Evolutionary conservation across 2,797 vertebrate genomes (phyloP).

Genomic region (Notolepis coatsorum): DNA sequence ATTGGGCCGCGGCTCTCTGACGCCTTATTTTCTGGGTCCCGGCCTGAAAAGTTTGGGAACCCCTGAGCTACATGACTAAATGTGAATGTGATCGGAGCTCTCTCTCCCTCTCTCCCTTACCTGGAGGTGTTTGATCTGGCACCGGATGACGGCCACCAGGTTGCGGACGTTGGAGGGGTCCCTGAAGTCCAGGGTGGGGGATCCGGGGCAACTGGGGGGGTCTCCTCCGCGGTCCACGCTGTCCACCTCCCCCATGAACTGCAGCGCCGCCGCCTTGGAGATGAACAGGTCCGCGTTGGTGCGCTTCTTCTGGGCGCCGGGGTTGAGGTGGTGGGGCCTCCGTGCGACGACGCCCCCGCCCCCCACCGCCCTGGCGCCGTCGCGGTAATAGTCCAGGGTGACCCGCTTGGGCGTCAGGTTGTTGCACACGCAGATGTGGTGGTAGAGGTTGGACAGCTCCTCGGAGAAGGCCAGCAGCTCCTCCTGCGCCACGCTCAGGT

Average conservation of each 20-base stretch:
- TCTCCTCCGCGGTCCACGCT: conserved; percentile 67
- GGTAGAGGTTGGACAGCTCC: conserved; percentile 88
- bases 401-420: conserved; percentile 87
- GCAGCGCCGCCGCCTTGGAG: conserved; percentile 74
- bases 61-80: too few species aligned
- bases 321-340: conserved; percentile 53
- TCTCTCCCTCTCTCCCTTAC: conserved; percentile 64
- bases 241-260: conserved; percentile 77
- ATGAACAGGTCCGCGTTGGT: conserved; percentile 78
- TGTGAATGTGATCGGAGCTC: not conserved
- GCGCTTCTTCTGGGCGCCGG: conserved; percentile 68
- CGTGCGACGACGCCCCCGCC: conserved; percentile 48
- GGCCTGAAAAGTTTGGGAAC: too few species aligned
- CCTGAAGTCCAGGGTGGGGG: conserved; percentile 85
- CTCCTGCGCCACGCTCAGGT: conserved; percentile 84
- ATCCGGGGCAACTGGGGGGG: conserved; percentile 77
- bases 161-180: conserved; percentile 85
- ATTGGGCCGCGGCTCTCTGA: too few species aligned
- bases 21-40: too few species aligned
- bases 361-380: conserved; percentile 64
- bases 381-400: conserved; percentile 86
- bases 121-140: conserved; percentile 89
- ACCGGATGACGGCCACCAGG: conserved; percentile 85
- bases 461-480: conserved; percentile 88
- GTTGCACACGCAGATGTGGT: conserved; percentile 88